A percentile compares a stretch with the other conserved stretches of the same genome.
Evolutionary conservation across 2,888 invertebrate species (phyloP).

Genomic region (Lasius platythorax): DNA sequence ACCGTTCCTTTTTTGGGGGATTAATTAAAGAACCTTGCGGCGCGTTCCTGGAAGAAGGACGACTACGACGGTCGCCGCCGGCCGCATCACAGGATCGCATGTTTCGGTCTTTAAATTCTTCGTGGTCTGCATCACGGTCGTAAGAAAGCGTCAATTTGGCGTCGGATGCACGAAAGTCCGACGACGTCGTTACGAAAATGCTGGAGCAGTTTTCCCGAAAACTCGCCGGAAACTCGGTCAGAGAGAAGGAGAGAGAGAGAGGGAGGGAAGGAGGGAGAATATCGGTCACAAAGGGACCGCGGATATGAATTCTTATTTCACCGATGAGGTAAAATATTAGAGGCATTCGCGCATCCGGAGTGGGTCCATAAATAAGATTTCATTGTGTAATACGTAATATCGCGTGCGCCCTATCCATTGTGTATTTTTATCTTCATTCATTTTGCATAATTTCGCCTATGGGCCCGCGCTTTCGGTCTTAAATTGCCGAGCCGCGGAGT

Average conservation of each 20-base stretch:
- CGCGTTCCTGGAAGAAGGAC: slow-evolving; percentile 30
- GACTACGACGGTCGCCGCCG: not conserved
- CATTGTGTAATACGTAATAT: slow-evolving; percentile 82
- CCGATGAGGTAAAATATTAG: slow-evolving; percentile 84
- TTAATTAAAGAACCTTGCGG: slow-evolving; percentile 55
- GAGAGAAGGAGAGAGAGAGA: not conserved
- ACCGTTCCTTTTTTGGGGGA: slow-evolving; percentile 25
- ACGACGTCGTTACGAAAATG: slow-evolving; percentile 49
- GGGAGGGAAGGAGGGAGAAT: slow-evolving; percentile 8
- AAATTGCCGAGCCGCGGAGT: slow-evolving; percentile 14
- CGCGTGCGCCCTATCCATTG: slow-evolving; percentile 75
- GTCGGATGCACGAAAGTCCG: slow-evolving; percentile 32
- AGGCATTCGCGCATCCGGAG: slow-evolving; percentile 58
- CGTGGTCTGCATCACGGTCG: slow-evolving; percentile 31
- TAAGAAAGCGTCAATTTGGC: slow-evolving; percentile 52
- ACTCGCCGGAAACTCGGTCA: slow-evolving; percentile 38
- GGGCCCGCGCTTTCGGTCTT: slow-evolving; percentile 49
- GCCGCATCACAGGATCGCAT: slow-evolving; percentile 4
- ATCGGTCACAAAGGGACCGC: slow-evolving; percentile 60
- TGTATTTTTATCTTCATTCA: slow-evolving; percentile 79
- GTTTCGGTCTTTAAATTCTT: slow-evolving; percentile 49
- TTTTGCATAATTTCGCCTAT: slow-evolving; percentile 81
- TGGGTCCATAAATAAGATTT: slow-evolving; percentile 77
- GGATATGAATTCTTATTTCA: slow-evolving; percentile 83
- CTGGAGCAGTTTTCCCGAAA: slow-evolving; percentile 59